Conservation (phyloP, 2,797 vertebrate species). For the Sylvia borin region DNA sequence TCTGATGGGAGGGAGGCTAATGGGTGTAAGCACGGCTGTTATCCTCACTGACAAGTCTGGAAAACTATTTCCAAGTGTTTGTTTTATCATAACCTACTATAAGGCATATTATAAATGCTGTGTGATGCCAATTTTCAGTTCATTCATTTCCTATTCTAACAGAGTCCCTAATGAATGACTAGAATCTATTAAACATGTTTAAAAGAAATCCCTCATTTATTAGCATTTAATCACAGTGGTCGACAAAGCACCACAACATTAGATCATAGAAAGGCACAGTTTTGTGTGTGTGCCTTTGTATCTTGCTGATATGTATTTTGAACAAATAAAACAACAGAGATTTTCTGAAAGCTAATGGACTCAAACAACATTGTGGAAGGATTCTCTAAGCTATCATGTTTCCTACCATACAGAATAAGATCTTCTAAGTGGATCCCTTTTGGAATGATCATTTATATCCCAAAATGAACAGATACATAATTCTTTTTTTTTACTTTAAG, state of each 20-base stretch:
- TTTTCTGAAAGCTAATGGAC: slow-evolving; percentile 13
- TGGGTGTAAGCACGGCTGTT: background rate
- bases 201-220: slow-evolving; percentile 24
- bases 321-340: slow-evolving; percentile 16
- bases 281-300: background rate
- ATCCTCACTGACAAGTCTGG: background rate
- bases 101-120: background rate
- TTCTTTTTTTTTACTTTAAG: background rate
- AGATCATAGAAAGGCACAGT: background rate
- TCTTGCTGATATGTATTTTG: background rate
- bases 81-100: background rate
- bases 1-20: background rate
- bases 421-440: background rate
- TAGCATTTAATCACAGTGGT: slow-evolving; percentile 39
- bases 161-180: background rate
- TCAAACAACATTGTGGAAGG: background rate
- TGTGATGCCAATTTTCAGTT: background rate
- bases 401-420: background rate
- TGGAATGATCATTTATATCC: background rate
- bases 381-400: background rate
- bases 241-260: background rate
- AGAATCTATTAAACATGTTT: slow-evolving; percentile 5
- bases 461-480: background rate
- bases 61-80: background rate
- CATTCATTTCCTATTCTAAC: background rate